Evolutionary conservation across 2,113 vertebrate species (phyloP).

Genomic region (Collichthys lucidus): DNA sequence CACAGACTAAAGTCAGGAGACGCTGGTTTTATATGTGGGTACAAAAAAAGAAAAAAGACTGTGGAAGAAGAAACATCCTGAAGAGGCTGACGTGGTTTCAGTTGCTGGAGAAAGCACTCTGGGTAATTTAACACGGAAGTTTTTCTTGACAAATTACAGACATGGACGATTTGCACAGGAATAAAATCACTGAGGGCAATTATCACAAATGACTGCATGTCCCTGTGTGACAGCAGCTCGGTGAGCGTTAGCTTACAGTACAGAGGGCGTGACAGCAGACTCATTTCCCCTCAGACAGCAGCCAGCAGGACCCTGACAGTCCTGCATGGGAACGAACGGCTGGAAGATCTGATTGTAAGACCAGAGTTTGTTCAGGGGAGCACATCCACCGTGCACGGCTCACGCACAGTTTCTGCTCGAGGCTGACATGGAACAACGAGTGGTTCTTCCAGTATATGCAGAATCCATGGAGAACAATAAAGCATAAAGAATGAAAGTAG

Average conservation of each 20-base stretch:
- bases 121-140: slow-evolving; percentile 57
- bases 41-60: not conserved
- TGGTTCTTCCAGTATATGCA: too few relatives aligned
- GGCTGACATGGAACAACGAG: too few relatives aligned
- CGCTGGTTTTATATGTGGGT: too few relatives aligned
- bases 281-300: slow-evolving; percentile 35
- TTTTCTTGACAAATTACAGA: slow-evolving; percentile 66
- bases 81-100: not conserved
- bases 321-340: not conserved
- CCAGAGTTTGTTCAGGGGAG: too few relatives aligned
- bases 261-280: slow-evolving; percentile 38
- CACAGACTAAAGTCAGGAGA: too few relatives aligned
- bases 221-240: slow-evolving; percentile 8
- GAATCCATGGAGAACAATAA: too few relatives aligned
- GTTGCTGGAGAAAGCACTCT: slow-evolving; percentile 27
- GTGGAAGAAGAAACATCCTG: not conserved
- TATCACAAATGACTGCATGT: slow-evolving; percentile 55
- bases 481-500: too few relatives aligned
- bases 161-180: slow-evolving; percentile 53
- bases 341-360: too few relatives aligned
- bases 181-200: slow-evolving; percentile 45
- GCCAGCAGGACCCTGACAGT: not conserved
- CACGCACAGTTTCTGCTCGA: too few relatives aligned
- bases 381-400: too few relatives aligned
- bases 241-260: slow-evolving; percentile 15